These are phyloP conservation scores for Xestia xanthographa DNA, from an alignment of 2,888 invertebrate genomes.

Conservation along the genomic window DNA sequence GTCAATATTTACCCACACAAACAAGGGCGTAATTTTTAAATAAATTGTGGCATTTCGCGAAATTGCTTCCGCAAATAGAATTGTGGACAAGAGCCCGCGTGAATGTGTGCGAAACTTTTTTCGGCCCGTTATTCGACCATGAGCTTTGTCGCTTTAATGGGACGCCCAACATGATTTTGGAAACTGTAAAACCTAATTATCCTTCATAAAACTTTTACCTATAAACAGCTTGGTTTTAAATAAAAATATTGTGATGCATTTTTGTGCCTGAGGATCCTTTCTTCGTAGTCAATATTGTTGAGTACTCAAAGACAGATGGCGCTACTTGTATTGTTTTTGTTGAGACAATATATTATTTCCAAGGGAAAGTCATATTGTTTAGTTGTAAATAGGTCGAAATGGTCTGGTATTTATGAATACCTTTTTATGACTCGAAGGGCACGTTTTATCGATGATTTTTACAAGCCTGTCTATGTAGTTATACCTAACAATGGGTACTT, in stretches of 20 bases:
- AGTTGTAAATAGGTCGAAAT: background rate
- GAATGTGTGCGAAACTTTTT: conserved; percentile 87
- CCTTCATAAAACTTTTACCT: background rate
- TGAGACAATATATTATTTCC: background rate
- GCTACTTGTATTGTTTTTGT: conserved; percentile 55
- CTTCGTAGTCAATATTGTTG: conserved; percentile 16
- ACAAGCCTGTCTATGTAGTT: background rate
- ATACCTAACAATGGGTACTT: background rate
- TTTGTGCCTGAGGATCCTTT: conserved; percentile 29
- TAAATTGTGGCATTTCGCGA: conserved; percentile 91
- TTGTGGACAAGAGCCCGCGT: conserved; percentile 85
- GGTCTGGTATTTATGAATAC: background rate
- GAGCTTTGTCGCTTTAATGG: conserved; percentile 76
- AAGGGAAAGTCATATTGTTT: background rate
- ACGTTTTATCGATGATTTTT: background rate
- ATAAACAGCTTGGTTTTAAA: background rate
- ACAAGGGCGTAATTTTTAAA: conserved; percentile 91
- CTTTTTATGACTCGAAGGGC: background rate
- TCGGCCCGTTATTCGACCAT: conserved; percentile 78
- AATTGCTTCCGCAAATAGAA: conserved; percentile 90
- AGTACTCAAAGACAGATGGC: conserved; percentile 71
- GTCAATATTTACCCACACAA: conserved; percentile 90
- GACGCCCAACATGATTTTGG: conserved; percentile 60
- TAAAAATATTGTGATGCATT: conserved; percentile 2
- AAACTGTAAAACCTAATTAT: conserved; percentile 57